A percentile compares a stretch with the other conserved stretches of the same genome.
Evolutionary conservation across 2,113 vertebrate species (phyloP).

Genomic region (Geothlypis trichas): DNA sequence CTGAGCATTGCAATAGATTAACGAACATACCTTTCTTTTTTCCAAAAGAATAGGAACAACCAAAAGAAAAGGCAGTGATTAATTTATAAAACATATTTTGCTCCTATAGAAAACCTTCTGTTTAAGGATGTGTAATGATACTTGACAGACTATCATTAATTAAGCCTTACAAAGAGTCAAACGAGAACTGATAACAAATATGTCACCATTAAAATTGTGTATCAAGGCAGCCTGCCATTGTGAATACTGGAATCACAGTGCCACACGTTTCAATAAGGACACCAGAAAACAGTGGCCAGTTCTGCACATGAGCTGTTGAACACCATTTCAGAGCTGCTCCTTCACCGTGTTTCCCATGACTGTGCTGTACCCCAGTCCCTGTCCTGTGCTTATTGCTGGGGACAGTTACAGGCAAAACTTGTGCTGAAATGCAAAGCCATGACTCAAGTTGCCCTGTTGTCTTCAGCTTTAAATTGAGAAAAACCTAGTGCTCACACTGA

Average conservation of each 20-base stretch:
- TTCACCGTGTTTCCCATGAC: fast-evolving
- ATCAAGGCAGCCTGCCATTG: neutral
- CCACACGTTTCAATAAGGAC: neutral
- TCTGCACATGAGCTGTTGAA: neutral
- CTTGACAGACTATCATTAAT: neutral
- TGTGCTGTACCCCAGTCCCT: fast-evolving
- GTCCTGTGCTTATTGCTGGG: neutral
- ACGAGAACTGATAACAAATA: neutral
- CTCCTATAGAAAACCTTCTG: neutral
- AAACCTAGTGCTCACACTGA: neutral
- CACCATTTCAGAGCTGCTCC: neutral
- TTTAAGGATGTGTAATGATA: neutral
- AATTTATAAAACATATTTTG: neutral
- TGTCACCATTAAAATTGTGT: neutral
- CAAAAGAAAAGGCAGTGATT: neutral
- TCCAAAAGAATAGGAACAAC: neutral
- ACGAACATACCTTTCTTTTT: neutral
- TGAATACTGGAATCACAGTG: neutral
- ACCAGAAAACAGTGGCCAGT: neutral
- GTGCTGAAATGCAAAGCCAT: neutral
- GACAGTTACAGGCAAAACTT: neutral
- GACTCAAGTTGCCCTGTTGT: neutral
- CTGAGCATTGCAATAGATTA: neutral
- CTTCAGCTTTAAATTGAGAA: neutral
- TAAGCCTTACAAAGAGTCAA: neutral